Evolutionary conservation across 2,888 invertebrate species (phyloP).

Genomic region (Rhingia rostrata): DNA sequence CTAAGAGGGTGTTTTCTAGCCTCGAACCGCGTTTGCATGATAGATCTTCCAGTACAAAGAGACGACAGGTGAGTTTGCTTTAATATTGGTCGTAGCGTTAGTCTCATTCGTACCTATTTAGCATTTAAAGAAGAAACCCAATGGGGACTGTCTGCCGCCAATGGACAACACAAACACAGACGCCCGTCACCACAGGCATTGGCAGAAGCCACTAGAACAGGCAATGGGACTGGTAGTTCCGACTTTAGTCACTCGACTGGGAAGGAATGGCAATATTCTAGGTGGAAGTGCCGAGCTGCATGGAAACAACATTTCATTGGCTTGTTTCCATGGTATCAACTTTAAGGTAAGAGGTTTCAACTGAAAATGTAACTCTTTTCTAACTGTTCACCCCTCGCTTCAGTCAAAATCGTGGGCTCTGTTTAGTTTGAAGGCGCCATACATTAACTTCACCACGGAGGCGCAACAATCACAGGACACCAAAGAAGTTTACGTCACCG

Average conservation of each 20-base stretch:
- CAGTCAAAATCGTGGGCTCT: constrained; percentile 96
- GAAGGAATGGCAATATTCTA: constrained; percentile 89
- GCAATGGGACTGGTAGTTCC: constrained; percentile 92
- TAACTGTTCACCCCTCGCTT: background rate
- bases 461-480: constrained; percentile 92
- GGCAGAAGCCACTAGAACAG: constrained; percentile 94
- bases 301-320: constrained; percentile 95
- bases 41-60: constrained; percentile 80
- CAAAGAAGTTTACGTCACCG: constrained; percentile 92
- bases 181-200: constrained; percentile 94
- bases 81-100: background rate
- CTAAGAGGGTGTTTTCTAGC: constrained; percentile 94
- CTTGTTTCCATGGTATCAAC: constrained; percentile 98
- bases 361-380: background rate
- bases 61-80: constrained; percentile 78
- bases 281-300: constrained; percentile 95
- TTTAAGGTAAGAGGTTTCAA: constrained; percentile 85
- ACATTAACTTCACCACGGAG: constrained; percentile 95
- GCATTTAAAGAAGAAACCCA: constrained; percentile 81
- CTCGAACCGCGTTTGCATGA: constrained; percentile 84
- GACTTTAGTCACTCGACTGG: constrained; percentile 87
- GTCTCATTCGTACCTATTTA: background rate
- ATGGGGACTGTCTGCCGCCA: constrained; percentile 76
- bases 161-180: constrained; percentile 84
- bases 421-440: constrained; percentile 96